phyloP scores from a whole-genome alignment of 2,797 vertebrate species.

The Sphenodon punctatus region DNA sequence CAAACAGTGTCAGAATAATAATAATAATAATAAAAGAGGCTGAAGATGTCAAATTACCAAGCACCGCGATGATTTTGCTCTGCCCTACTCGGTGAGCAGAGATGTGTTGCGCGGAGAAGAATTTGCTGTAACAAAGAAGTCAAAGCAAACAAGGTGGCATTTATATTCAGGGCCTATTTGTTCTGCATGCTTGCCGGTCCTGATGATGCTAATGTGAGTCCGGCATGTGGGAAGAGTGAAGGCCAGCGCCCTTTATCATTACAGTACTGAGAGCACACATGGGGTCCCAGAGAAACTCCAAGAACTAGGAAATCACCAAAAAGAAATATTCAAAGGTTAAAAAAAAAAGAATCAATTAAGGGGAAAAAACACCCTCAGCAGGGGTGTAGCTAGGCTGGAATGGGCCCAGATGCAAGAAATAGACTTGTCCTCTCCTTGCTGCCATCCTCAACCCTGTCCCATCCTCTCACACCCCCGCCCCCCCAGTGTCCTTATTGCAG shows the following conservation, averaged over 20 bases:
- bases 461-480: too few species aligned
- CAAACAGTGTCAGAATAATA: not conserved
- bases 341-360: not conserved
- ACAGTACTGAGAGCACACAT: not conserved
- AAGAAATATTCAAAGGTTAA: not conserved
- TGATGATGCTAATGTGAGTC: not conserved
- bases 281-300: not conserved
- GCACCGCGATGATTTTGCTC: not conserved
- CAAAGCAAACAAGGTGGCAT: not conserved
- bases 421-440: too few species aligned
- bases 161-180: conserved; percentile 16
- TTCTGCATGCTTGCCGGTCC: conserved; percentile 1
- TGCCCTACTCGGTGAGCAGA: not conserved
- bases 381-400: too few species aligned
- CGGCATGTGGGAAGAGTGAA: not conserved
- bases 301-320: not conserved
- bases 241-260: not conserved
- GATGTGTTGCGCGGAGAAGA: not conserved
- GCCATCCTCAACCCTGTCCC: too few species aligned
- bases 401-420: too few species aligned
- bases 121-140: not conserved
- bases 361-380: not conserved
- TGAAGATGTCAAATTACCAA: not conserved
- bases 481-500: too few species aligned
- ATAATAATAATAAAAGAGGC: too few species aligned